phyloP scores from a whole-genome alignment of 2,113 vertebrate species.

The Origma solitaria region DNA sequence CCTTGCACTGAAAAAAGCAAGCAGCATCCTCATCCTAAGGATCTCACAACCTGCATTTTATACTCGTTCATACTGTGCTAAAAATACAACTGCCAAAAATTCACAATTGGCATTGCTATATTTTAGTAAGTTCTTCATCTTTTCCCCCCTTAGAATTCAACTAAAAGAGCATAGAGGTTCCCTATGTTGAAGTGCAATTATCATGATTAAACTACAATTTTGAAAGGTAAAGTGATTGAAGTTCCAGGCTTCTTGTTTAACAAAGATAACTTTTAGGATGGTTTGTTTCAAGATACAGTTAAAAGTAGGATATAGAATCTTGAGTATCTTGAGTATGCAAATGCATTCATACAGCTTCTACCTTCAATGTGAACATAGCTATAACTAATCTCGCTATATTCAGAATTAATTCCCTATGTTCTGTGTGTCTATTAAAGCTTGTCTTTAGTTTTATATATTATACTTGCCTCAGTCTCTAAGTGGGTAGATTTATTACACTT shows the following conservation, averaged over 20 bases:
- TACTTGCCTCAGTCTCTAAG: neutral
- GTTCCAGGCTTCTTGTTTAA: neutral
- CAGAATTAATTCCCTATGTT: neutral
- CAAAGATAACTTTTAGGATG: neutral
- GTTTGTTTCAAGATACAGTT: neutral
- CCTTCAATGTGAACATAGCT: neutral
- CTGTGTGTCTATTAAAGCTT: slow-evolving; percentile 23
- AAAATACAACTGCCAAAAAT: neutral
- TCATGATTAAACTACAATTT: neutral
- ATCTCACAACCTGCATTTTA: neutral
- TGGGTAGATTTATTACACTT: slow-evolving; percentile 15
- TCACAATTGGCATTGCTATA: neutral
- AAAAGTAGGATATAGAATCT: neutral
- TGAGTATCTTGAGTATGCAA: neutral
- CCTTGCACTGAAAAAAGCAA: neutral
- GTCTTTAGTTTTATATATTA: slow-evolving; percentile 21
- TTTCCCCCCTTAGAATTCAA: rapidly evolving
- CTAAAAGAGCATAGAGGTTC: neutral
- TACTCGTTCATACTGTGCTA: neutral
- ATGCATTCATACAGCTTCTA: neutral
- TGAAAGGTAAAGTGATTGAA: neutral
- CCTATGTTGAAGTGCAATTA: neutral
- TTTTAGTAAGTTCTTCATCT: neutral
- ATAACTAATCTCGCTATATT: slow-evolving; percentile 30
- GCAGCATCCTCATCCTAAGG: neutral